These are phyloP conservation scores for Acanthococcus lagerstroemiae DNA, from an alignment of 2,888 invertebrate genomes.

Conservation along the genomic window DNA sequence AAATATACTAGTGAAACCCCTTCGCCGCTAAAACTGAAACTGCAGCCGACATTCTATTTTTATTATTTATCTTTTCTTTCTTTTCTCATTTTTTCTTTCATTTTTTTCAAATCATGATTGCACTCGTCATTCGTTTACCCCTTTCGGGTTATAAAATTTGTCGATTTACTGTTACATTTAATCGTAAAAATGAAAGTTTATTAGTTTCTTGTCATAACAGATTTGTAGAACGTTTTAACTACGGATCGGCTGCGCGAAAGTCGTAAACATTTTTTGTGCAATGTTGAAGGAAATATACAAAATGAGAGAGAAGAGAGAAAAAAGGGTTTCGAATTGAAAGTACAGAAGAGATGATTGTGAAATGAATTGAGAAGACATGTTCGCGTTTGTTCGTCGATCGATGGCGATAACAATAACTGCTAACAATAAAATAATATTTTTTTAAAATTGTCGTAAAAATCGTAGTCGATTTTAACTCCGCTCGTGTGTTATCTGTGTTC, in stretches of 20 bases:
- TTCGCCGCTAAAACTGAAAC: not conserved
- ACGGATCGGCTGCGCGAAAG: conserved; percentile 14
- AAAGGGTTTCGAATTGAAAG: too few relatives aligned
- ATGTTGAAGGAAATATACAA: not conserved
- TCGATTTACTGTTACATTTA: conserved; percentile 23
- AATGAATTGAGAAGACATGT: too few relatives aligned
- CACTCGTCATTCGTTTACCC: conserved; percentile 3
- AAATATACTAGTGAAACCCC: too few relatives aligned
- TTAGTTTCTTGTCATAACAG: conserved; percentile 25
- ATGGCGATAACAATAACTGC: too few relatives aligned
- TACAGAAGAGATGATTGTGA: too few relatives aligned
- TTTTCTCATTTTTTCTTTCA: not conserved
- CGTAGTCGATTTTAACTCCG: too few relatives aligned
- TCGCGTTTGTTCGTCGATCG: too few relatives aligned
- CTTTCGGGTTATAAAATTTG: conserved; percentile 21
- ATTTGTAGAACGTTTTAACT: conserved; percentile 15
- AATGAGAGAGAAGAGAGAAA: too few relatives aligned
- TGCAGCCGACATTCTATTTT: not conserved
- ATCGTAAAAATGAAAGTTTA: conserved; percentile 23
- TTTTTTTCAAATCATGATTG: not conserved
- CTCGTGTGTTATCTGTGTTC: too few relatives aligned
- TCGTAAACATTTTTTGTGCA: conserved; percentile 14
- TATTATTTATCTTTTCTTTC: not conserved
- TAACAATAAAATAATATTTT: too few relatives aligned
- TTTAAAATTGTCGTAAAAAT: too few relatives aligned